Base-by-base conservation (phyloP, 2,797 vertebrate genomes). In the Tamandua tetradactyla region DNA sequence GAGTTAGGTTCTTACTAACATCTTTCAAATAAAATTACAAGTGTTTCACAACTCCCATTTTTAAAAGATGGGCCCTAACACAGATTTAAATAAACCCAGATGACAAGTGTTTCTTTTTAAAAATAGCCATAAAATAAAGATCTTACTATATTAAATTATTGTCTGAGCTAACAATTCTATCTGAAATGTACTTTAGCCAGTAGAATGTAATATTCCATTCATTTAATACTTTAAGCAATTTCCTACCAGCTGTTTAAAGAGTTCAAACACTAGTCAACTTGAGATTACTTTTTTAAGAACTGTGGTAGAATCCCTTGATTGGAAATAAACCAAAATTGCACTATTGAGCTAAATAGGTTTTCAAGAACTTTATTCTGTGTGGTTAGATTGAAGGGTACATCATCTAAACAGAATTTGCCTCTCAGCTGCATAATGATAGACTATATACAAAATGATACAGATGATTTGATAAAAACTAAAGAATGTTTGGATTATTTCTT, bases 21-120 rank as follows among this genome's bases (percentile, higher is more conserved):
- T 15, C 44, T 71, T 76, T 57, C 78, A 96, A n/a, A n/a, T n/a
- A n/a, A 95, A 94, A 90, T 25, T 87, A 9, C 25, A 85, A 68
- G 15, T 69, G 13, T 75, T 61, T 74, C 49, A 84, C 5, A 69
- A 32, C 62, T 66, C 11, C 81, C 37, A 5, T 83, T 47, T 95
- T 69, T 93, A 88, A 74, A 83, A 80, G 84, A 62, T 62, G 61
- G 23, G 44, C 2, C 47, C 18, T 32, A 27, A 80, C 37, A 37
- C 91, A 30, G 6, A 30, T 66, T 85, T 78, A 85, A 91, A 57
- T 92, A 84, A 90, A 80, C 30, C 23, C 13, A 55, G 25, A 47
- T 76, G 62, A n/a, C 40, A 89, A 64, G 42, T 55, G 6, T 32
- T 94, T 81, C 74, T 87, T 89, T 55, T 76, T 72, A 80, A 93